phyloP scores from a whole-genome alignment of 2,113 vertebrate genomes.

The Tauraco erythrolophus region DNA sequence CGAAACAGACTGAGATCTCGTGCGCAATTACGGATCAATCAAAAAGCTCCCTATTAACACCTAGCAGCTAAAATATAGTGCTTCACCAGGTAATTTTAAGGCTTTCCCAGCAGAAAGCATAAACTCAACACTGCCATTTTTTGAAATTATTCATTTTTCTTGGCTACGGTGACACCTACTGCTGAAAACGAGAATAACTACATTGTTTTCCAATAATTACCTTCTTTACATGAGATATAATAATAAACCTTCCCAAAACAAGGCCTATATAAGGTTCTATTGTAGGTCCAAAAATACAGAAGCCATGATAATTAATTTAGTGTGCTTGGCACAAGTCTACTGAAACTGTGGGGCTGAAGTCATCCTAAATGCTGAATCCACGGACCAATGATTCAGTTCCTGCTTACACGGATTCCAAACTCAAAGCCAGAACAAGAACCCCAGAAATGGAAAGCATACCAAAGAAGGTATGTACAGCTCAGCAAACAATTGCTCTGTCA shows the following conservation, averaged over 20 bases:
- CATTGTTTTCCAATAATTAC: background rate
- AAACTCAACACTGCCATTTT: background rate
- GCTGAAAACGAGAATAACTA: background rate
- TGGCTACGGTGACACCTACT: constrained; percentile 29
- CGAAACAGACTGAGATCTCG: background rate
- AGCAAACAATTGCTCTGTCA: background rate
- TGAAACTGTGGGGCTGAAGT: background rate
- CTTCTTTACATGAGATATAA: background rate
- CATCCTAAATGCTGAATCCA: background rate
- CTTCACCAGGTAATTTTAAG: background rate
- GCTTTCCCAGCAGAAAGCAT: background rate
- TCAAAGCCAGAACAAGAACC: background rate
- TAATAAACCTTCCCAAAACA: background rate
- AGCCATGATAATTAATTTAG: background rate
- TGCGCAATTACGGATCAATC: background rate
- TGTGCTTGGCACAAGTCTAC: background rate
- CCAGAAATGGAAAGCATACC: background rate
- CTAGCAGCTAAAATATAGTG: background rate
- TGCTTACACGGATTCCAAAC: background rate
- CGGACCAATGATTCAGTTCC: background rate
- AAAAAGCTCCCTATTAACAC: background rate
- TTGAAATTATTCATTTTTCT: background rate
- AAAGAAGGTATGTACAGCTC: background rate
- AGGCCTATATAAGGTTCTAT: background rate
- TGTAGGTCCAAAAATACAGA: background rate